Percentiles rank a stretch among this genome's conserved stretches.
These are phyloP conservation scores for Columba guinea DNA, from an alignment of 2,797 vertebrate species.

Conservation along the genomic window DNA sequence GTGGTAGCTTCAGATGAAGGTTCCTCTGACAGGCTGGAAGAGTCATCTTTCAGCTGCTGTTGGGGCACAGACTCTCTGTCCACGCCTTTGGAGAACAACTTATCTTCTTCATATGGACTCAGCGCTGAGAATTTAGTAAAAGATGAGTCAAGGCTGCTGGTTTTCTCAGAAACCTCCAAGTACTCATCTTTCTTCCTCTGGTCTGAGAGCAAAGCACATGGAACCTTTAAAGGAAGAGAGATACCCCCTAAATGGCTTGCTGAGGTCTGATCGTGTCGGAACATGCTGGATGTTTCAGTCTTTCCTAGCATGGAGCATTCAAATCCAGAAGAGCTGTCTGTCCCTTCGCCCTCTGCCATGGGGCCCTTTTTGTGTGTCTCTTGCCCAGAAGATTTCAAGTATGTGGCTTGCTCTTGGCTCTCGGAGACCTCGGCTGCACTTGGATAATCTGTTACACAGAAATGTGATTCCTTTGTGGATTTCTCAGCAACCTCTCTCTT, in stretches of 20 bases:
- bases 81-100: constrained; percentile 75
- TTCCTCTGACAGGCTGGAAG: constrained; percentile 72
- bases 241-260: constrained; percentile 79
- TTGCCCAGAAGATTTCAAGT: not conserved
- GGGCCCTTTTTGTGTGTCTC: constrained; percentile 37
- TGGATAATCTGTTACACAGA: not conserved
- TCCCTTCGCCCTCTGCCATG: constrained; percentile 65
- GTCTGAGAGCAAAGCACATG: constrained; percentile 64
- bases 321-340: constrained; percentile 77
- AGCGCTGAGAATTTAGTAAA: constrained; percentile 81
- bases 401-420: not conserved
- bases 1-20: constrained; percentile 75
- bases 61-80: constrained; percentile 68
- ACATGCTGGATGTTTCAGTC: constrained; percentile 76
- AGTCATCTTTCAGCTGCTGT: constrained; percentile 74
- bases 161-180: constrained; percentile 90
- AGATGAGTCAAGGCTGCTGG: constrained; percentile 78
- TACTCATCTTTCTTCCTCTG: constrained; percentile 86
- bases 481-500: constrained; percentile 17
- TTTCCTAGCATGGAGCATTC: constrained; percentile 86
- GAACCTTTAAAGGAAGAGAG: constrained; percentile 75
- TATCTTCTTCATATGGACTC: constrained; percentile 82
- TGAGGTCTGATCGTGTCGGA: constrained; percentile 64
- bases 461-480: not conserved
- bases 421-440: not conserved